phyloP scores from a whole-genome alignment of 53 echinoderm and acorn worm genomes.

The Paelopatides confundens region DNA sequence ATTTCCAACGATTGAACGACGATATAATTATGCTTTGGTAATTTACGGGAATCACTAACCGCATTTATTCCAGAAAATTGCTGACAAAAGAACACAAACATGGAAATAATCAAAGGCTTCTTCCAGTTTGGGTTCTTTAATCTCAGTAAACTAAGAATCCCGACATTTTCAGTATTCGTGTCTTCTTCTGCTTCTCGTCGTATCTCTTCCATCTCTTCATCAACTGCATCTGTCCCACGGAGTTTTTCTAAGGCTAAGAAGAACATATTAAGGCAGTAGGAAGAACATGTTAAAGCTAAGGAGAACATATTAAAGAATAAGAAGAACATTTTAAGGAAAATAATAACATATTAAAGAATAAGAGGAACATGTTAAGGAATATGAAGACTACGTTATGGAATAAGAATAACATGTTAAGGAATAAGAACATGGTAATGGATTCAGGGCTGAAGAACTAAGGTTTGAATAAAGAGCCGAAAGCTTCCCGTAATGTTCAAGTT shows the following conservation, averaged over 20 bases:
- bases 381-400: background rate
- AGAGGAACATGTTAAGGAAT: background rate
- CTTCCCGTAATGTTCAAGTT: too few relatives aligned
- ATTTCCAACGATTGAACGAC: too few relatives aligned
- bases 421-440: too few relatives aligned
- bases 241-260: constrained; percentile 65
- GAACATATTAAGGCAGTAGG: too few relatives aligned
- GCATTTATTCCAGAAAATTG: constrained; percentile 96
- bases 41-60: constrained; percentile 61
- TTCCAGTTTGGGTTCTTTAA: constrained; percentile 70
- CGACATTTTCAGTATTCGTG: constrained; percentile 54
- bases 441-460: too few relatives aligned
- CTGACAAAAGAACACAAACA: constrained; percentile 72
- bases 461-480: too few relatives aligned
- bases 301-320: too few relatives aligned
- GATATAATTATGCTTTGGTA: too few relatives aligned
- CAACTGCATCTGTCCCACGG: constrained; percentile 72
- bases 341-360: too few relatives aligned
- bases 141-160: constrained; percentile 74
- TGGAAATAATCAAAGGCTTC: constrained; percentile 79
- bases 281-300: too few relatives aligned
- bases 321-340: too few relatives aligned
- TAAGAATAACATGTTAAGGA: too few relatives aligned
- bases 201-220: constrained; percentile 78
- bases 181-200: constrained; percentile 71